Percentiles rank a stretch among this genome's conserved stretches.
Evolutionary conservation across 1,140 invertebrate species (phyloP).

Genomic region (Pseudomyrmex flavicornis): DNA sequence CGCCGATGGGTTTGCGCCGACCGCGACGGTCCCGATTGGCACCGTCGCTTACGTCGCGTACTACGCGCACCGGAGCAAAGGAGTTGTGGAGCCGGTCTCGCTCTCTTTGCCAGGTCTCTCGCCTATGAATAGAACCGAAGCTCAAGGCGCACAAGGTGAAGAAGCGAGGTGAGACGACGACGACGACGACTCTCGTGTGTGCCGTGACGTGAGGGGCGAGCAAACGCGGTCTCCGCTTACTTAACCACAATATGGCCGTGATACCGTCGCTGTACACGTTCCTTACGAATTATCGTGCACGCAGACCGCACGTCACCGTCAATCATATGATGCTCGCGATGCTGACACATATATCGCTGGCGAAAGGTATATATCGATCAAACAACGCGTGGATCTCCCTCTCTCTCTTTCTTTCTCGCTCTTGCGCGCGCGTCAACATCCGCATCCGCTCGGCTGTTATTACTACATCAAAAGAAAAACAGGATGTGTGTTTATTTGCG

Average conservation of each 20-base stretch:
- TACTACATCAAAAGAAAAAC: conserved; percentile 52
- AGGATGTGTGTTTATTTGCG: conserved; percentile 62
- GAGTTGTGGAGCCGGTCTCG: conserved; percentile 26
- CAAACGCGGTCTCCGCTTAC: conserved; percentile 28
- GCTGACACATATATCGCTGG: conserved; percentile 48
- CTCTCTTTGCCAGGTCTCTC: no score
- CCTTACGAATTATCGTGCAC: conserved; percentile 48
- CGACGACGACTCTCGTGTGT: conserved; percentile 46
- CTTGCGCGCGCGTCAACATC: neutral
- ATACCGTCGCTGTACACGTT: conserved; percentile 43
- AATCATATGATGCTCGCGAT: conserved; percentile 46
- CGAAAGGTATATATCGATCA: conserved; percentile 65
- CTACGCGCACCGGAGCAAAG: conserved; percentile 23
- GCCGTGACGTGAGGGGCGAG: conserved; percentile 65
- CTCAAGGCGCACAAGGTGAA: conserved; percentile 53
- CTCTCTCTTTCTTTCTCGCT: neutral
- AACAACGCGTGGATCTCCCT: conserved; percentile 1
- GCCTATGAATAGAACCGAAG: conserved; percentile 50
- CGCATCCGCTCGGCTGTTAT: neutral
- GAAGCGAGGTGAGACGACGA: neutral
- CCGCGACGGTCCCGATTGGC: conserved; percentile 44
- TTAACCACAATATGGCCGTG: conserved; percentile 68
- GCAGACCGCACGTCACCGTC: neutral
- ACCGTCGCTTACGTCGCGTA: conserved; percentile 43
- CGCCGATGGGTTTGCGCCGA: neutral